Evolutionary conservation across 2,113 vertebrate species (phyloP).

Genomic region (Cygnus buccinator): DNA sequence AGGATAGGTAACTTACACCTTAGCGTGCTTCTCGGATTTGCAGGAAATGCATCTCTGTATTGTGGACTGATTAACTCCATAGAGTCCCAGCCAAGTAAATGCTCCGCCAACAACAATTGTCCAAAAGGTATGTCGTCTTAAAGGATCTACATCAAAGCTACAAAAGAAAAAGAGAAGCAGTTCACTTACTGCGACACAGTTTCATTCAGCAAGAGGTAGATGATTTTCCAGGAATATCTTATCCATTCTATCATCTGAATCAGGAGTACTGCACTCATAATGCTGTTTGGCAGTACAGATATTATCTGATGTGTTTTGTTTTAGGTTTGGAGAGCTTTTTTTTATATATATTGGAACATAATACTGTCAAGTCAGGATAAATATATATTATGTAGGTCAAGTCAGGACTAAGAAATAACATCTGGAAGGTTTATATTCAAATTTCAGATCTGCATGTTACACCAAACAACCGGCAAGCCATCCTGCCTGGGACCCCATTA

Average conservation of each 20-base stretch:
- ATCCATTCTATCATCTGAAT: not conserved
- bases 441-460: not conserved
- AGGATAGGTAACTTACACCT: constrained; percentile 78
- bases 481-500: accelerated
- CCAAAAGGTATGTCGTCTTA: constrained; percentile 89
- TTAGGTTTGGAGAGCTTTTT: not conserved
- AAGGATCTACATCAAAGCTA: constrained; percentile 81
- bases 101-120: constrained; percentile 85
- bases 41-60: constrained; percentile 89
- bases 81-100: constrained; percentile 89
- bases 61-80: constrained; percentile 88
- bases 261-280: not conserved
- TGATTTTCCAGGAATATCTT: not conserved
- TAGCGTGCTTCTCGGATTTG: constrained; percentile 84
- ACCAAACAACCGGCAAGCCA: not conserved
- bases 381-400: not conserved
- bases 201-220: not conserved
- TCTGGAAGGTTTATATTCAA: not conserved
- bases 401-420: not conserved
- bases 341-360: not conserved
- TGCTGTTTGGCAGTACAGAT: not conserved
- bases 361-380: not conserved
- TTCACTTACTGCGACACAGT: not conserved
- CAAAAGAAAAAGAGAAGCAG: not conserved
- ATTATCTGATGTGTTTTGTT: not conserved